Base-by-base conservation (phyloP, 2,113 vertebrate species). In the Aphelocoma coerulescens region DNA sequence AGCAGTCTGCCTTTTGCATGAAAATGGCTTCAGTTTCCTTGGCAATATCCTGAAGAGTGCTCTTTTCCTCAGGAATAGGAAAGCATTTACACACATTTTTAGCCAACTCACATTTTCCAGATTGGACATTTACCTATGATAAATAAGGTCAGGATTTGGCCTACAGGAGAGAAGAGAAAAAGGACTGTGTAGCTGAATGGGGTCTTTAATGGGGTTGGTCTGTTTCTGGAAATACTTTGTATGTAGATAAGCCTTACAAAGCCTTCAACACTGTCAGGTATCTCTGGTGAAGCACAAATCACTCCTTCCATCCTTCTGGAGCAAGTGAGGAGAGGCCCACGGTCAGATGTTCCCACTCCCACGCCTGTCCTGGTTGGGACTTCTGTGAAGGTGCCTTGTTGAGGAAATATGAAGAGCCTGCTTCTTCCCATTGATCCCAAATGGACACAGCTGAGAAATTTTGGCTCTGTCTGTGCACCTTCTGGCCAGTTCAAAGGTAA, bases 291-390 rank as follows among this genome's bases (percentile, higher is more conserved):
- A 61, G 37, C 16, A 43, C 62, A 32, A n/a, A 54, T 10, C 4
- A 1, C 19, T 80, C 32, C 22, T 57, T 54, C 54, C 8, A 5
- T n/a, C 37, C 49, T 32, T 33, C 59, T 54, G 52, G 13, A 13
- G 22, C 13, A 13, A 12, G 13, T 0, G 33, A 0, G 2, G 21
- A 57, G 33, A 30, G 8, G 16, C 24, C 24, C 55, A 3, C 0
- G 1, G 43, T 8, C 1, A 3, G 18, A 33, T 43, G 16, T 15
- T 78, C 57, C 62, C 43, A 5, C 28, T 63, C 23, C 32, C 58
- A 43, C 0, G 0, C 16, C 54, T 44, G 13, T 24, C 72, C 44
- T 16, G 27, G 8, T 0, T 57, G 35, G 10, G 66, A 3, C 17
- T 46, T 14, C 20, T 3, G 1, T 7, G 69, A 35, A 59, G 18